Percentiles rank a stretch among this genome's conserved stretches.
Conservation (phyloP, 2,797 vertebrate species). For the Helarctos malayanus region DNA sequence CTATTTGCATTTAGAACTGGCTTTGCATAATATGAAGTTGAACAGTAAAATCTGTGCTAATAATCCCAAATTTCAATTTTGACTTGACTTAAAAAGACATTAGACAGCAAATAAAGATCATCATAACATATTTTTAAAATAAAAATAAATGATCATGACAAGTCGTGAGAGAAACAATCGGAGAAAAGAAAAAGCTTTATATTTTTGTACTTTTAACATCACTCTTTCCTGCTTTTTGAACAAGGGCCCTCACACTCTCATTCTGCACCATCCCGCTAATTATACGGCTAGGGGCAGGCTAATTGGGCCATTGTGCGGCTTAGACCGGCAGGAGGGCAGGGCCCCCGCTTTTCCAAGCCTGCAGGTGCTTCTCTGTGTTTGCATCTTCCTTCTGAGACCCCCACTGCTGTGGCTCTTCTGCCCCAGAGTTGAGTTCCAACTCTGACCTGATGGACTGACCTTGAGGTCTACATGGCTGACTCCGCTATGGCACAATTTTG, state of each 20-base stretch:
- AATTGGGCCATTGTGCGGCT: neutral
- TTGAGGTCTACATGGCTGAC: neutral
- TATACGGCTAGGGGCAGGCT: neutral
- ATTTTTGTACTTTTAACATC: neutral
- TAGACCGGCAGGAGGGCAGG: neutral
- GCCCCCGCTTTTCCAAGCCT: neutral
- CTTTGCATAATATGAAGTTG: neutral
- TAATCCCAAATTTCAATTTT: constrained; percentile 51
- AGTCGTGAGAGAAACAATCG: neutral
- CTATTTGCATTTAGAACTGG: neutral
- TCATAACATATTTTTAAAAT: neutral
- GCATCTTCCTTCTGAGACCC: neutral
- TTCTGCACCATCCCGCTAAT: neutral
- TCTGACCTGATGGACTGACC: neutral
- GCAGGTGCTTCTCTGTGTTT: neutral
- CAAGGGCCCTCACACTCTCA: neutral
- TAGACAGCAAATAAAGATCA: constrained; percentile 36
- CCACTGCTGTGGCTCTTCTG: neutral
- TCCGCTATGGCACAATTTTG: neutral
- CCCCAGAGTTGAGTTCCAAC: neutral
- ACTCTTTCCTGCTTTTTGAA: neutral
- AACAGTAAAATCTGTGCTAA: neutral
- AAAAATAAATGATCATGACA: neutral
- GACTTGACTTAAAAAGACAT: constrained; percentile 33
- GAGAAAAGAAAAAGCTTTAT: neutral